Evolutionary conservation across 2,797 vertebrate genomes (phyloP), one percentile per base, ranked within the genome.

Genomic region (Natrix natrix): DNA sequence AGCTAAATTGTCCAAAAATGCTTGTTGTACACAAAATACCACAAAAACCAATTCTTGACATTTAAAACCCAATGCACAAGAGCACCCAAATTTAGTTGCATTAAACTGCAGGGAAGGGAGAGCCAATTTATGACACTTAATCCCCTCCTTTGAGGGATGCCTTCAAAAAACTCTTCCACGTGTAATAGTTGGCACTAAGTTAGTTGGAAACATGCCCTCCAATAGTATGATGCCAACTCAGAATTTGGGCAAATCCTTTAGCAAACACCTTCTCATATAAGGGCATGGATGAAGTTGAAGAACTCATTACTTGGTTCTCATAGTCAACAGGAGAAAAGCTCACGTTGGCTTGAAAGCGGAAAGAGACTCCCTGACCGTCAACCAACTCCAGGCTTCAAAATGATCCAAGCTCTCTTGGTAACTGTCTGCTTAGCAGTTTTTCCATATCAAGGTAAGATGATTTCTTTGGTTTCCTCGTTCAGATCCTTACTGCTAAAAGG

Each of bases 181-280:
- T 0, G 1, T 74, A 87, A 59, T 63, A 0, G 22, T 0, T 54
- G 4, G 0, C 28, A 16, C 43, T 24, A 0, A 88, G 54, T 8
- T 22, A 1, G 94, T 86, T 92, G 92, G 92, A 93, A 96, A 96
- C 97, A 94, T 95, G 20, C 94, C 91, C 54, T 1, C 54, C 94
- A 0, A 52, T 14, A 83, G 94, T 92, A 0, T 26, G 92, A 93
- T 91, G 0, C 93, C 91, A 96, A 92, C 96, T 93, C 55, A 26
- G 14, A 69, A 66, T 59, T 59, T 59, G 0, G 17, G 0, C 5
- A 59, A 59, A 20, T 59, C 5, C 17, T 59, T 59, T 59, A 11
- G 57, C 89, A 97, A 98, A 97, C 94, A 98, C 97, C 97, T 97
- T 97, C 97, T 97, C 96, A 59, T 59, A 61, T 63, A 43, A 94